Evolutionary conservation across 37 sponge, comb jelly and placozoan genomes (phyloP).

Genomic region (Diacarnus erythraeanus): DNA sequence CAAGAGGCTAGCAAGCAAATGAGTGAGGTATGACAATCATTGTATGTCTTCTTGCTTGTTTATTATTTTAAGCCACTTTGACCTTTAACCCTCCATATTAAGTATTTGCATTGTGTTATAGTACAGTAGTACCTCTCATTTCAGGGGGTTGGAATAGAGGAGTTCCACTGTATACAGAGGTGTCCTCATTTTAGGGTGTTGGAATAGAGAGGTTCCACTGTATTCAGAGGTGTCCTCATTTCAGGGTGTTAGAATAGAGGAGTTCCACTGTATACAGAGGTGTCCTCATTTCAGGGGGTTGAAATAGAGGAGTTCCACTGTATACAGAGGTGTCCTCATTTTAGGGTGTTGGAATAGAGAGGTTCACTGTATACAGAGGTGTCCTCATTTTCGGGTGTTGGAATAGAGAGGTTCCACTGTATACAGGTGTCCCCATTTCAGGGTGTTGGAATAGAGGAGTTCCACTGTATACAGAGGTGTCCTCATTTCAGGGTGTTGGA

Average conservation of each 20-base stretch:
- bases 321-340: neutral
- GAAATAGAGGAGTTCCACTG: too few species aligned
- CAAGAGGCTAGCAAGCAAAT: constrained; percentile 23
- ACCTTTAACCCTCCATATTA: too few species aligned
- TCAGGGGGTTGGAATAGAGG: too few species aligned
- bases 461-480: neutral
- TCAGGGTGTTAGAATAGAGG: too few species aligned
- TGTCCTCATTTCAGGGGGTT: too few species aligned
- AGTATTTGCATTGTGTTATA: too few species aligned
- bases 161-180: too few species aligned
- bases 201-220: neutral
- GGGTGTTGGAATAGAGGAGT: too few species aligned
- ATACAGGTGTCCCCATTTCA: too few species aligned
- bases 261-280: too few species aligned
- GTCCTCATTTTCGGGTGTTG: neutral
- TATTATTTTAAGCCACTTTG: neutral
- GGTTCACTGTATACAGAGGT: neutral
- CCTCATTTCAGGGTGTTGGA: constrained; percentile 5
- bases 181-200: neutral
- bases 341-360: neutral
- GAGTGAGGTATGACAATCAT: constrained; percentile 6
- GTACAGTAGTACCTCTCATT: too few species aligned
- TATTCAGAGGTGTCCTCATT: neutral
- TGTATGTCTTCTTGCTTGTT: neutral
- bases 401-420: too few species aligned